Evolutionary conservation across 2,888 invertebrate genomes (phyloP), one percentile per base, ranked within the genome.

Genomic region (Biston betularia): DNA sequence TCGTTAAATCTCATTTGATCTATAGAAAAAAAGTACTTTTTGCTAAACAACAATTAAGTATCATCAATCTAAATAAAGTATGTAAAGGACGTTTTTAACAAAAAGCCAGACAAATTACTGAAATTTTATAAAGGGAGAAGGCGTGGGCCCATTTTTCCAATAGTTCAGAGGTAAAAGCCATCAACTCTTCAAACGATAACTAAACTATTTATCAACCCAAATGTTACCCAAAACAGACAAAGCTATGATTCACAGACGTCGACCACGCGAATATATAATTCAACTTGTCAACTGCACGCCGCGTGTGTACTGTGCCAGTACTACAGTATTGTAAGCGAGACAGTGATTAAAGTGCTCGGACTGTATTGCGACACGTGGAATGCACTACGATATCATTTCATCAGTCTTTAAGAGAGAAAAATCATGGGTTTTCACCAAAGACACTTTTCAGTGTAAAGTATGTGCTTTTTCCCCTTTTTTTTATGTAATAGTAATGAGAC

Each of bases 201-300:
- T 5, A 14, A 42, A 24, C 42, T 8, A 46, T 45, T n/a, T 46
- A 56, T 7, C 45, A 56, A 35, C 42, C 54, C 54, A 57, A 57
- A 57, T 38, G 57, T 50, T 35, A 12, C 11, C 38, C 15, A 48
- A 49, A 50, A 33, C 50, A 61, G 61, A 61, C 45, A 53, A 24
- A 53, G 46, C 59, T 44, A 55, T 65, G 65, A 57, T 61, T 15
- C 49, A 53, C 62, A 53, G 45, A 61, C 56, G 45, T 52, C 65
- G 61, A 64, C 63, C 69, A 68, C 63, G 68, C 69, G 54, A 53
- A 70, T 68, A 60, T 72, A 72, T 74, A 71, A 71, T 71, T 72
- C 67, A 72, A 67, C 40, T 44, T 72, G 74, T 74, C 74, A 72
- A 65, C 63, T 66, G 63, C 74, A 74, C 59, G 4, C 56, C 44